These are phyloP conservation scores for Kryptolebias marmoratus DNA, from an alignment of 2,113 vertebrate genomes.

Conservation along the genomic window DNA sequence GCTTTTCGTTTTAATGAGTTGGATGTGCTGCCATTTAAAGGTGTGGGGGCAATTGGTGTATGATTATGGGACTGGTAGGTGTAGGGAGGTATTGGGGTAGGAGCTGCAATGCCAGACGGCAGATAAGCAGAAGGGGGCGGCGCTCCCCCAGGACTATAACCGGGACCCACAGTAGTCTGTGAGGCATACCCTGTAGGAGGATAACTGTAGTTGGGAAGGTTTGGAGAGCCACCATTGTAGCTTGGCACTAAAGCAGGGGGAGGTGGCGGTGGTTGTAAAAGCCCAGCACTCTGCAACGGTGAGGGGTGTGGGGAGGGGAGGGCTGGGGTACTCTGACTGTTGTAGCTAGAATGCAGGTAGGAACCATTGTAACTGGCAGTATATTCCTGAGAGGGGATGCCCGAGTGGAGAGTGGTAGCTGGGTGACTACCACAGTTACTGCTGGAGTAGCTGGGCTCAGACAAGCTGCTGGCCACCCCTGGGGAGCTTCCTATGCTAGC, in stretches of 20 bases:
- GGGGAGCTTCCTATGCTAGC: constrained; percentile 94
- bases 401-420: constrained; percentile 91
- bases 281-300: constrained; percentile 93
- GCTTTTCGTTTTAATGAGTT: constrained; percentile 98
- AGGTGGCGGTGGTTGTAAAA: constrained; percentile 91
- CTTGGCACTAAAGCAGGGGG: constrained; percentile 91
- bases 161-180: constrained; percentile 92
- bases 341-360: constrained; percentile 95
- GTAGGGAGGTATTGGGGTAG: constrained; percentile 94
- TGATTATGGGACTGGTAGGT: constrained; percentile 94
- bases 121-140: constrained; percentile 93
- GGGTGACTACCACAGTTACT: constrained; percentile 96
- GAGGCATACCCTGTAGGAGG: constrained; percentile 92
- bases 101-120: constrained; percentile 96
- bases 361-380: constrained; percentile 94
- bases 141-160: constrained; percentile 93
- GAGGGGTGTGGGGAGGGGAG: constrained; percentile 96
- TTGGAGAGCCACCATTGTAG: constrained; percentile 92
- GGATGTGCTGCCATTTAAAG: constrained; percentile 92
- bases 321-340: constrained; percentile 90
- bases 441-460: constrained; percentile 94
- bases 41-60: constrained; percentile 91
- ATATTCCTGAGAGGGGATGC: constrained; percentile 98
- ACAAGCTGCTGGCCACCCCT: constrained; percentile 93
- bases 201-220: constrained; percentile 95